Conservation (phyloP, 1,140 invertebrate species). For the Eumaeus atala region DNA sequence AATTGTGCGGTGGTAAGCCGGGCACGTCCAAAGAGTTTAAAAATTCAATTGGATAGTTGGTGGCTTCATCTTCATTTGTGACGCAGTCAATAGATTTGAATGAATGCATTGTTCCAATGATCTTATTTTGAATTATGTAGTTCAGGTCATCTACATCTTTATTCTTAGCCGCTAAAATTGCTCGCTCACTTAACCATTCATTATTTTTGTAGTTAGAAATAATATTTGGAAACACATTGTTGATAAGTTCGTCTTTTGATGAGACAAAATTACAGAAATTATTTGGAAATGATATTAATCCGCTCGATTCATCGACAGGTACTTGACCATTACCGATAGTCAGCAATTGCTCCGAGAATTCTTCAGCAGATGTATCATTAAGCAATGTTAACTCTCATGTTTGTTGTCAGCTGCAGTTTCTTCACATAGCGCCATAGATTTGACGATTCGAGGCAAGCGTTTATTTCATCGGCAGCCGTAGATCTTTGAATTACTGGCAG, state of each 20-base stretch:
- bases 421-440: conserved; percentile 56
- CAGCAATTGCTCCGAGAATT: conserved; percentile 28
- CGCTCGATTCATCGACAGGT: conserved; percentile 37
- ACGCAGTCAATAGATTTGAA: conserved; percentile 36
- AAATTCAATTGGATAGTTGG: conserved; percentile 28
- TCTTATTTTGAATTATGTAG: conserved; percentile 30
- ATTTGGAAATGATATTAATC: conserved; percentile 39
- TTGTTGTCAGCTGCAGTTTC: conserved; percentile 32
- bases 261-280: conserved; percentile 10
- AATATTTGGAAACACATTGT: conserved; percentile 35
- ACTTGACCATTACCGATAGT: conserved; percentile 46
- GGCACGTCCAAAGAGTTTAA: conserved; percentile 30
- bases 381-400: conserved; percentile 28
- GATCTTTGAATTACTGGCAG: conserved; percentile 63
- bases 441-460: conserved; percentile 43
- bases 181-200: conserved; percentile 18
- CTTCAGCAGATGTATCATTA: conserved; percentile 27
- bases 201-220: conserved; percentile 30
- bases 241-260: conserved; percentile 40
- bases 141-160: conserved; percentile 34
- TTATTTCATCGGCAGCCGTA: conserved; percentile 66
- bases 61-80: conserved; percentile 29
- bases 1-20: conserved; percentile 32
- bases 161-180: conserved; percentile 35
- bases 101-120: conserved; percentile 29